Evolutionary conservation across 2,113 vertebrate species (phyloP), one percentile per base, ranked within the genome.

Genomic region (Phylloscopus trochiloides): DNA sequence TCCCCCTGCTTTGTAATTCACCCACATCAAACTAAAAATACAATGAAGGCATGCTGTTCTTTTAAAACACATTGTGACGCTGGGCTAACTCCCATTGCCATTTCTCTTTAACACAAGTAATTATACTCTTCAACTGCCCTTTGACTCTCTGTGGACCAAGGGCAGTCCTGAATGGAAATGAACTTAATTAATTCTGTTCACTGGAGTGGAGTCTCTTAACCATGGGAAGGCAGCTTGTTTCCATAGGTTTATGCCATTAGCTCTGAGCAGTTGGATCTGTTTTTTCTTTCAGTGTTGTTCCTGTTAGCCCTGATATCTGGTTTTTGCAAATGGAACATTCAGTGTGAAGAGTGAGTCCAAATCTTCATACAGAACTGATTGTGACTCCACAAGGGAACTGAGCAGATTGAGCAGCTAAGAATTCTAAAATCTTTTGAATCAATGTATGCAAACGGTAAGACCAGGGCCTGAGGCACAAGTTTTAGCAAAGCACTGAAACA

Each of bases 111-210:
- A 97, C 91, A 90, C 76, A 86, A 95, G 94, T 97, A 97, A 98
- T 97, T 98, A 96, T 77, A 95, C 77, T 94, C 80, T 97, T 97
- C 94, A 95, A 67, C 78, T 96, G 97, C 90, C 94, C 96, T 98
- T 96, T 97, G 97, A 95, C 95, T 97, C 84, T 92, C 94, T 67
- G 45, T 90, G 81, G 95, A 97, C 86, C 81, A 73, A 96, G 81
- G 95, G 95, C 91, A 96, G 74, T 90, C 91, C 93, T 96, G 86
- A 89, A 66, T 97, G 85, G 94, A 97, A 98, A 98, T 95, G 74
- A 97, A 93, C 62, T 91, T 97, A 97, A 97, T 98, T 98, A 97
- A 97, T 98, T 95, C 88, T 94, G 74, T 83, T 95, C 94, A 95
- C 65, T 92, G 85, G 65, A 95, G 70, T 96, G 91, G n/a, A 92